Percentiles rank a stretch among this genome's conserved stretches.
Conservation (phyloP, 2,797 vertebrate genomes). For the Podarcis lilfordi region DNA sequence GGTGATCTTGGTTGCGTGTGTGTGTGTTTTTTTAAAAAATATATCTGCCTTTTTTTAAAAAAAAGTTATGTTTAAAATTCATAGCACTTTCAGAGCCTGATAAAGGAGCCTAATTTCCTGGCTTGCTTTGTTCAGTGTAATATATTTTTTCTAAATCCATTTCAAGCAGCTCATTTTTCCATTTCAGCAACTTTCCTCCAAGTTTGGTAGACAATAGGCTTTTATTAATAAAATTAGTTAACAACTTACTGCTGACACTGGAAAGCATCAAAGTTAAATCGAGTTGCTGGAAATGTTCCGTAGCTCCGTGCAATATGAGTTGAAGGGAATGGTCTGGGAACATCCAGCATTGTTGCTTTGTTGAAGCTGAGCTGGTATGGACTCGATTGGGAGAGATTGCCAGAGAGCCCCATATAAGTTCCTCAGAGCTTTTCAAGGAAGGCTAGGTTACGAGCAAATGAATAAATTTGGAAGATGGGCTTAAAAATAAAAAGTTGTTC, state of each 20-base stretch:
- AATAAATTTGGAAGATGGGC: neutral
- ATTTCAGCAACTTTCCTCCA: conserved; percentile 73
- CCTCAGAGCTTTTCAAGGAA: neutral
- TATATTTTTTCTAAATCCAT: conserved; percentile 73
- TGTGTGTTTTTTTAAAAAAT: conserved; percentile 4
- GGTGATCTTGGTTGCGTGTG: conserved; percentile 71
- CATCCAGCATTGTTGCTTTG: neutral
- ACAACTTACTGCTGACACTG: conserved; percentile 63
- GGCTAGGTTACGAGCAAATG: neutral
- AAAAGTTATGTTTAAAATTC: conserved; percentile 77
- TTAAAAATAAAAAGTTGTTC: no score
- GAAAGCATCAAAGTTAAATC: conserved; percentile 68
- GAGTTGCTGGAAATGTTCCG: conserved; percentile 65
- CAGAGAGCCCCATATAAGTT: neutral
- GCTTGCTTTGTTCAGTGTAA: conserved; percentile 73
- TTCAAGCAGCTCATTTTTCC: conserved; percentile 77
- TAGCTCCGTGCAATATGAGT: conserved; percentile 44
- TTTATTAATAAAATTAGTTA: conserved; percentile 74
- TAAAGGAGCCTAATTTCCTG: conserved; percentile 78
- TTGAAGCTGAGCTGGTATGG: neutral
- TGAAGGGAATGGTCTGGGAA: neutral
- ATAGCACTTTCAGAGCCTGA: conserved; percentile 76
- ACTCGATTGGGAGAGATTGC: no score
- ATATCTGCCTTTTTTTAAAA: conserved; percentile 65
- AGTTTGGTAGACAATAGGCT: conserved; percentile 69